phyloP scores from a whole-genome alignment of 2,888 invertebrate genomes.

The Aphidoletes aphidimyza region DNA sequence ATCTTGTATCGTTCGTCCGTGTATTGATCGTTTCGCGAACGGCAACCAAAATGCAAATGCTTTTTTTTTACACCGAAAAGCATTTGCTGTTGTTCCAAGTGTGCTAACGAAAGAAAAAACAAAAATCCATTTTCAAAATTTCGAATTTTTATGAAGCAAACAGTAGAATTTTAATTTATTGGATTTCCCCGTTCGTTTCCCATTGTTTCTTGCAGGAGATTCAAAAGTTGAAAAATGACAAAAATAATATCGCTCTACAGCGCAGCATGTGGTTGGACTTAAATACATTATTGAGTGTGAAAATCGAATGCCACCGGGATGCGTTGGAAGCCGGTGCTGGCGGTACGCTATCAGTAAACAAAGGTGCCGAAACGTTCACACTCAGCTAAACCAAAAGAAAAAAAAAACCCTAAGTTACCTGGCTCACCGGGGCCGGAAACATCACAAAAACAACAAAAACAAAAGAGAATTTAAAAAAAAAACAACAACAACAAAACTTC shows the following conservation, averaged over 20 bases:
- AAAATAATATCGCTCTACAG: conserved; percentile 58
- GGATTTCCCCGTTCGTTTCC: background rate
- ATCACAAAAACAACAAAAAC: background rate
- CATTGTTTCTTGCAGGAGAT: conserved; percentile 57
- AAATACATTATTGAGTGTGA: conserved; percentile 58
- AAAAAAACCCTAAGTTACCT: conserved; percentile 32
- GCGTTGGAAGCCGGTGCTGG: conserved; percentile 57
- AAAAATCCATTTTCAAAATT: background rate
- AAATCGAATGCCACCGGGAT: conserved; percentile 58
- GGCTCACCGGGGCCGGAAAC: background rate
- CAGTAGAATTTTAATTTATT: background rate
- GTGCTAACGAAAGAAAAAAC: background rate
- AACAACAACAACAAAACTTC: no score
- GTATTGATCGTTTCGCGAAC: background rate
- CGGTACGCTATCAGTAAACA: conserved; percentile 58
- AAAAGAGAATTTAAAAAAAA: background rate
- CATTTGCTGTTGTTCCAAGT: background rate
- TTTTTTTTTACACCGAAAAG: background rate
- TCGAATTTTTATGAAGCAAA: background rate
- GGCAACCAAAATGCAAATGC: background rate
- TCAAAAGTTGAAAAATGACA: conserved; percentile 57
- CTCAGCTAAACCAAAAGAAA: conserved; percentile 57
- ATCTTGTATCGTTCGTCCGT: no score
- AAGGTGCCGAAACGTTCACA: conserved; percentile 59
- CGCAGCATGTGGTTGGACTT: conserved; percentile 59